These are phyloP conservation scores for Arrhamphus sclerolepis DNA, from an alignment of 2,797 vertebrate species.

Conservation along the genomic window DNA sequence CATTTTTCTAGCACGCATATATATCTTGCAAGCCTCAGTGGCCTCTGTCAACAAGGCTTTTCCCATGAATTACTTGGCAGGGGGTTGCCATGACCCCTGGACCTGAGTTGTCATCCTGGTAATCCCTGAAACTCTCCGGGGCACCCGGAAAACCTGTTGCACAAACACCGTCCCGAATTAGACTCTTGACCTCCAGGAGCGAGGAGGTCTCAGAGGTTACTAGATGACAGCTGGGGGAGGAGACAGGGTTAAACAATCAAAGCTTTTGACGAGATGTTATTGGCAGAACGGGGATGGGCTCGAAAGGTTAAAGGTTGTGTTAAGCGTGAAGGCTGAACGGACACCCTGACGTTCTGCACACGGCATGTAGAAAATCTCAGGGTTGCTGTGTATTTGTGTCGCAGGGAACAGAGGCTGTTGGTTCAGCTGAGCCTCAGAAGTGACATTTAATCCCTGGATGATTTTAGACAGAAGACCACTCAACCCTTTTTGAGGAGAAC, in stretches of 20 bases:
- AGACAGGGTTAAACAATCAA: slow-evolving; percentile 65
- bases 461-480: slow-evolving; percentile 32
- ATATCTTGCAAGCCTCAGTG: slow-evolving; percentile 43
- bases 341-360: slow-evolving; percentile 54
- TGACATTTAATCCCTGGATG: slow-evolving; percentile 60
- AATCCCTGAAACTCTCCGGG: slow-evolving; percentile 58
- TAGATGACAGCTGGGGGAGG: slow-evolving; percentile 57
- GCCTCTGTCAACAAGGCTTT: slow-evolving; percentile 67
- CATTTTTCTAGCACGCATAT: slow-evolving; percentile 37
- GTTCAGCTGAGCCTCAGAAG: slow-evolving; percentile 54
- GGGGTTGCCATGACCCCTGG: slow-evolving; percentile 63
- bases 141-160: slow-evolving; percentile 69
- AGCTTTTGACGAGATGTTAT: slow-evolving; percentile 59
- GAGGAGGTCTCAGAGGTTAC: slow-evolving; percentile 45
- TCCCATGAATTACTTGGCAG: slow-evolving; percentile 68
- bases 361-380: slow-evolving; percentile 53
- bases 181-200: slow-evolving; percentile 68
- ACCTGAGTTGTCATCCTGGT: slow-evolving; percentile 54
- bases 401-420: slow-evolving; percentile 27
- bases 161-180: slow-evolving; percentile 73
- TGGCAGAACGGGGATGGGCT: slow-evolving; percentile 38
- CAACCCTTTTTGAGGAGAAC: slow-evolving; percentile 37
- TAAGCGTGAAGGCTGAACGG: slow-evolving; percentile 55
- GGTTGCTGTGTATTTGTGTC: slow-evolving; percentile 29
- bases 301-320: slow-evolving; percentile 60